Conservation (phyloP, 2,797 vertebrate genomes). For the Xenops minutus region DNA sequence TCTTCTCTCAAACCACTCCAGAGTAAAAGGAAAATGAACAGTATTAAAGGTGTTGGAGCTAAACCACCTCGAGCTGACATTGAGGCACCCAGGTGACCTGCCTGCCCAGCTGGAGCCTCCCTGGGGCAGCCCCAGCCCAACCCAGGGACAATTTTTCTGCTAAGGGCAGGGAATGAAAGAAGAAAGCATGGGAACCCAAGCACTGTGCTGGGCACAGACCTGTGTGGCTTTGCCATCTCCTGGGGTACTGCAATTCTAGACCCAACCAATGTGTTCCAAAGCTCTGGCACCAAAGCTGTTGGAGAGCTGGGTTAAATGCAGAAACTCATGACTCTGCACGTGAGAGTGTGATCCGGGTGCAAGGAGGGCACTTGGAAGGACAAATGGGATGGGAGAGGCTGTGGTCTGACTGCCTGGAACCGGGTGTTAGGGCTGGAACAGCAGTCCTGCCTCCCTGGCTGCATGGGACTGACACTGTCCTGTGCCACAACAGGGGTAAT, state of each 20-base stretch:
- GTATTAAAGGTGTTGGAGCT: not conserved
- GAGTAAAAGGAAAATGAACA: not conserved
- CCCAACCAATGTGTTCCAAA: accelerated
- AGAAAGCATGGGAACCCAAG: accelerated
- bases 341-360: accelerated
- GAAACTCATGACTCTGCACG: not conserved
- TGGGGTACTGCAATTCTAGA: accelerated
- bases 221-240: not conserved
- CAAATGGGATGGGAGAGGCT: not conserved
- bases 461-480: accelerated
- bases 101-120: not conserved
- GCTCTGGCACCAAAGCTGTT: not conserved
- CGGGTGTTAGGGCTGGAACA: not conserved
- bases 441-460: not conserved
- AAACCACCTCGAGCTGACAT: not conserved
- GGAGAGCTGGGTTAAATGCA: not conserved
- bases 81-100: not conserved
- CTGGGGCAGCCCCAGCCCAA: not conserved
- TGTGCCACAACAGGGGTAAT: not conserved
- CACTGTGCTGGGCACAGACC: accelerated
- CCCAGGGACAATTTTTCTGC: not conserved
- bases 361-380: not conserved
- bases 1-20: not conserved
- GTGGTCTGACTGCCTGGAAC: not conserved
- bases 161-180: not conserved